Conservation (phyloP, 2,888 invertebrate species). For the Yponomeuta cagnagella region DNA sequence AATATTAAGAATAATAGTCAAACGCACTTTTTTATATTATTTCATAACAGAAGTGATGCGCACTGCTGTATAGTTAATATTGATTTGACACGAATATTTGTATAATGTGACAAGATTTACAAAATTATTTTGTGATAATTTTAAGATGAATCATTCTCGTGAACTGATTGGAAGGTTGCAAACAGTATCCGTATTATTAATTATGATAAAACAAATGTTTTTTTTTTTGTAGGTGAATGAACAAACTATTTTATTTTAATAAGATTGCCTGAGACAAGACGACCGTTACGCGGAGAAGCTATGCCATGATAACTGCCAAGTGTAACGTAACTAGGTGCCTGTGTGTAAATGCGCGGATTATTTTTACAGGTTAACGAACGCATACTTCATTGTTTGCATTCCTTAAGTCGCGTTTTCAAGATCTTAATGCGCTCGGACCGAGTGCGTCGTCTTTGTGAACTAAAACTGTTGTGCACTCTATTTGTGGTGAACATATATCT, state of each 20-base stretch:
- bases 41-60: conserved; percentile 7
- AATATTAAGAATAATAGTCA: conserved; percentile 22
- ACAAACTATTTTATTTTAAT: neutral
- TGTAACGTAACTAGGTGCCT: conserved; percentile 60
- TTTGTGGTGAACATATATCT: too few species aligned
- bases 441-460: too few species aligned
- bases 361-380: neutral
- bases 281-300: conserved; percentile 32
- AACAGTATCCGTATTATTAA: too few species aligned
- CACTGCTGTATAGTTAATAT: neutral
- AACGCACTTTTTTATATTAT: conserved; percentile 11
- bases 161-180: too few species aligned
- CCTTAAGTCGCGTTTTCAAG: neutral
- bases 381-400: neutral
- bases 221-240: neutral
- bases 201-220: too few species aligned
- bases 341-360: conserved; percentile 28
- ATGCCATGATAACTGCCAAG: conserved; percentile 67
- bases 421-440: too few species aligned
- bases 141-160: neutral
- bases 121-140: neutral
- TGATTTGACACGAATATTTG: neutral
- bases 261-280: conserved; percentile 2
- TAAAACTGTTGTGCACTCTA: too few species aligned
- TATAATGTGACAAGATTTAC: neutral